Percentiles rank a stretch among this genome's conserved stretches.
phyloP scores from a whole-genome alignment of 2,113 vertebrate species.

The Tachuris rubrigastra region DNA sequence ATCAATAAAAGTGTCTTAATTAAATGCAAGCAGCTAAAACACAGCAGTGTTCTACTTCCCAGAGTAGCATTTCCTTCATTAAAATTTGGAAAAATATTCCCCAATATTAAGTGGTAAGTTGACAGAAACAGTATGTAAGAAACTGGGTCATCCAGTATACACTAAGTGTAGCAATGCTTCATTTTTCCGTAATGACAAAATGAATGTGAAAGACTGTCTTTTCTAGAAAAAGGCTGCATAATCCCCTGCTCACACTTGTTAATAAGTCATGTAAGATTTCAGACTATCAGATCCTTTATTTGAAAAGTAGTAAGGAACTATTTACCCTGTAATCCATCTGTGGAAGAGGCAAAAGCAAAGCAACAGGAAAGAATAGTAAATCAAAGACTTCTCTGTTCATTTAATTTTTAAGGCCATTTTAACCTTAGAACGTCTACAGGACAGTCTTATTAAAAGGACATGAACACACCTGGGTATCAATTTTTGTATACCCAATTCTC shows the following conservation, averaged over 20 bases:
- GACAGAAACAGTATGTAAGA: background rate
- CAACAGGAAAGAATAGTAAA: background rate
- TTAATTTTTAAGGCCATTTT: background rate
- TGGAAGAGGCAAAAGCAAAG: background rate
- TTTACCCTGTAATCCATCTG: background rate
- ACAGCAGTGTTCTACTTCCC: background rate
- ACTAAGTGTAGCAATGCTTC: rapidly evolving
- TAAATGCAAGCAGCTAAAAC: background rate
- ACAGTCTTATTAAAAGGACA: background rate
- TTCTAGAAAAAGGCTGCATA: background rate
- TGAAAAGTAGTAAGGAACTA: background rate
- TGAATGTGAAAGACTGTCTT: background rate
- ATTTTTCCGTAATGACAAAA: background rate
- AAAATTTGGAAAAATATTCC: background rate
- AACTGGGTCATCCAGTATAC: background rate
- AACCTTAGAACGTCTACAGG: background rate
- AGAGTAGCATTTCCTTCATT: background rate
- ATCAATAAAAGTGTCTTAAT: background rate
- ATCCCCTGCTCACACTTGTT: background rate
- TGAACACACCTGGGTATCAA: background rate
- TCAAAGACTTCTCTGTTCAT: background rate
- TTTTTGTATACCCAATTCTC: background rate
- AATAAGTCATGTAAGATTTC: background rate
- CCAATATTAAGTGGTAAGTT: background rate
- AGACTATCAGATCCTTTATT: background rate